phyloP scores from a whole-genome alignment of 2,113 vertebrate genomes.

The Ailuropoda melanoleuca region DNA sequence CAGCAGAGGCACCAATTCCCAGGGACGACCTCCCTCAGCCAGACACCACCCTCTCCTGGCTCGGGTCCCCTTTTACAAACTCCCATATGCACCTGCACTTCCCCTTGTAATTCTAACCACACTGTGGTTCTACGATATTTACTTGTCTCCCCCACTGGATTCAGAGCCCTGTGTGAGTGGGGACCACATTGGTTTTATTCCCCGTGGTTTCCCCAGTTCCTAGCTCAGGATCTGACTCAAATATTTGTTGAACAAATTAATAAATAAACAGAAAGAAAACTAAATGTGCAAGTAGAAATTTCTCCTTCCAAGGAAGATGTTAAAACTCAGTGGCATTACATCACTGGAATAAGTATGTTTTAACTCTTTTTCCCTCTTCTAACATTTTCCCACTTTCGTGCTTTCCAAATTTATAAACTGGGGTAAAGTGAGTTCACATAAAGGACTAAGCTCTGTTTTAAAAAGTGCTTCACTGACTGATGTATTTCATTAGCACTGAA shows the following conservation, averaged over 20 bases:
- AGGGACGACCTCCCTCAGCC: neutral
- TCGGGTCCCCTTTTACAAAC: neutral
- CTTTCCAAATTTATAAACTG: neutral
- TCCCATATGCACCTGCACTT: neutral
- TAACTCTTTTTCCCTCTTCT: neutral
- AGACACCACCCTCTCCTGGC: neutral
- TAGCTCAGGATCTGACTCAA: neutral
- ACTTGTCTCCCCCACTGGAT: neutral
- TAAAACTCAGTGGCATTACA: neutral
- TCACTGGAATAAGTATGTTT: neutral
- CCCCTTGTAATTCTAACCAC: neutral
- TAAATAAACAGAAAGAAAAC: neutral
- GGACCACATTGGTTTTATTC: neutral
- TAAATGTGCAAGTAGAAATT: neutral
- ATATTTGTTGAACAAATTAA: neutral
- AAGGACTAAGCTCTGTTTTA: neutral
- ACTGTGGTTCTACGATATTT: neutral
- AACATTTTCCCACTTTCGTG: neutral
- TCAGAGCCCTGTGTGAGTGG: neutral
- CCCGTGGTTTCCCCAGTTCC: neutral
- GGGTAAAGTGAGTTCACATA: neutral
- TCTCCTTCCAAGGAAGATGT: neutral
- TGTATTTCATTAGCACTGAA: slow-evolving; percentile 59
- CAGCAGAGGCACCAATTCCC: neutral
- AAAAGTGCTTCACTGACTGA: slow-evolving; percentile 22